Percentiles rank a stretch among this genome's conserved stretches.
Conservation (phyloP, 2,888 invertebrate genomes). For the Heterodera filipjevi region DNA sequence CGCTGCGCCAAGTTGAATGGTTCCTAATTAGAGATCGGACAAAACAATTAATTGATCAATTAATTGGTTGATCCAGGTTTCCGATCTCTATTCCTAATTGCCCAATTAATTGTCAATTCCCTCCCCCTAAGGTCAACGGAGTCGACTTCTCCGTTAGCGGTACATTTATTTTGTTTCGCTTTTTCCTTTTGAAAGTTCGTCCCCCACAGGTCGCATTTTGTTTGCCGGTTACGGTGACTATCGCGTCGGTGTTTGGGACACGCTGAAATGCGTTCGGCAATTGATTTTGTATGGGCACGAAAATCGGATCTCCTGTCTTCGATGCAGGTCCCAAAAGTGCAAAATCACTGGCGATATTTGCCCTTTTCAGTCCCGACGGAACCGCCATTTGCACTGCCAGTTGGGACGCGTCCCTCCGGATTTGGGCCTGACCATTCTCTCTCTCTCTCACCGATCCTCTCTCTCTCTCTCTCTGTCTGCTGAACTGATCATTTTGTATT, state of each 20-base stretch:
- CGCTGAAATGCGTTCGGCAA: slow-evolving; percentile 78
- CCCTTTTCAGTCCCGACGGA: slow-evolving; percentile 88
- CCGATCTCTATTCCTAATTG: no score
- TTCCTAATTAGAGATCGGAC: no score
- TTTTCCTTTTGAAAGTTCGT: background rate
- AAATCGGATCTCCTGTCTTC: slow-evolving; percentile 65
- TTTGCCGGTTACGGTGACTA: slow-evolving; percentile 99
- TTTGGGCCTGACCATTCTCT: background rate
- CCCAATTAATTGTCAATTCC: background rate
- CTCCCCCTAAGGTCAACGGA: slow-evolving; percentile 74
- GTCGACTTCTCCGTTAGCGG: slow-evolving; percentile 96
- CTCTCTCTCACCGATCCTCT: no score
- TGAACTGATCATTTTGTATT: background rate
- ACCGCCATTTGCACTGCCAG: slow-evolving; percentile 94
- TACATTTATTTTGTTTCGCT: slow-evolving; percentile 64
- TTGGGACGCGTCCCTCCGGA: slow-evolving; percentile 78
- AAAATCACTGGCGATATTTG: background rate
- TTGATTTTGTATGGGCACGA: slow-evolving; percentile 63
- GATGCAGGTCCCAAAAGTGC: no score
- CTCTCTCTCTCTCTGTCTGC: no score
- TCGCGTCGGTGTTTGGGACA: slow-evolving; percentile 98
- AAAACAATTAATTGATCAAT: no score
- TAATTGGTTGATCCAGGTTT: no score
- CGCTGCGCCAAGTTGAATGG: no score
- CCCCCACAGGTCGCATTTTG: slow-evolving; percentile 77